phyloP scores from a whole-genome alignment of 2,888 invertebrate species.

The Drosophila nr. fundita region DNA sequence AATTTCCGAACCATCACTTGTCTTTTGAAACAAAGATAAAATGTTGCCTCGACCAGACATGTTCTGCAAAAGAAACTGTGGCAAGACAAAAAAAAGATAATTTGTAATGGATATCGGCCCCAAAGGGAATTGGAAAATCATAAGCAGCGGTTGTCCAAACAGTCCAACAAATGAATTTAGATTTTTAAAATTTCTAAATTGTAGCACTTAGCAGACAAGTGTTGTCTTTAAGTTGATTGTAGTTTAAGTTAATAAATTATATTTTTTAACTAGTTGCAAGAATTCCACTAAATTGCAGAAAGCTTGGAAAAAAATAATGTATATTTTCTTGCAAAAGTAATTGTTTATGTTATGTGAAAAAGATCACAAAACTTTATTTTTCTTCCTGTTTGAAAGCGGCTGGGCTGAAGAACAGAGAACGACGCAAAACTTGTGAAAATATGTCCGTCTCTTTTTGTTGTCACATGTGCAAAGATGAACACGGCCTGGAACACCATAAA shows the following conservation, averaged over 20 bases:
- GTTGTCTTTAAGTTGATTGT: too few relatives aligned
- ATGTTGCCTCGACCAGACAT: slow-evolving; percentile 66
- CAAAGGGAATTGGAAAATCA: too few relatives aligned
- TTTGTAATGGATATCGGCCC: too few relatives aligned
- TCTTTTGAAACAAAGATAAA: slow-evolving; percentile 50
- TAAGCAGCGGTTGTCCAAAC: too few relatives aligned
- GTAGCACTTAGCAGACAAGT: too few relatives aligned
- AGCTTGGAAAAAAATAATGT: not conserved
- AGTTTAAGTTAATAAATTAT: not conserved
- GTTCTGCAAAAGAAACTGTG: slow-evolving; percentile 31
- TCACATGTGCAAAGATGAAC: not conserved
- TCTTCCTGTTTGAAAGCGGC: not conserved
- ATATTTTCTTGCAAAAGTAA: not conserved
- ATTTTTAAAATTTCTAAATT: too few relatives aligned
- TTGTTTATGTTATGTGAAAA: too few relatives aligned
- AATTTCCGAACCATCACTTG: slow-evolving; percentile 8
- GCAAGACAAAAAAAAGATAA: too few relatives aligned
- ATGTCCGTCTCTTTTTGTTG: not conserved
- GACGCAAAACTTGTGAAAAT: not conserved
- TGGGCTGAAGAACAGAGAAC: not conserved
- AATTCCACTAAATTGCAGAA: not conserved
- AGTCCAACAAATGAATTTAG: too few relatives aligned
- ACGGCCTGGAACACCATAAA: not conserved
- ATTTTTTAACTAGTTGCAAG: not conserved
- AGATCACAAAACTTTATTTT: too few relatives aligned